Evolutionary conservation across 2,797 vertebrate genomes (phyloP).

Genomic region (Caiman crocodilus): DNA sequence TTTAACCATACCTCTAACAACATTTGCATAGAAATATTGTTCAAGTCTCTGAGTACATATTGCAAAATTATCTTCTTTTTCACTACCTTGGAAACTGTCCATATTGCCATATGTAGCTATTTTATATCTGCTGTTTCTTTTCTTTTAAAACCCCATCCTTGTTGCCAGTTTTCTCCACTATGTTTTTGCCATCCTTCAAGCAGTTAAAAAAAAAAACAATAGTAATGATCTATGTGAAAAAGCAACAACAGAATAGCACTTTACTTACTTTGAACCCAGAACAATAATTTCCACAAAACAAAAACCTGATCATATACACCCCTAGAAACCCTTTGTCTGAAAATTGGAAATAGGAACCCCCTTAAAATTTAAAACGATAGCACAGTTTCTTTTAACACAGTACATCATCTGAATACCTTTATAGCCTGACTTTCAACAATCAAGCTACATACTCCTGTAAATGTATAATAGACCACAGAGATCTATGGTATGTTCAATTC

Average conservation of each 20-base stretch:
- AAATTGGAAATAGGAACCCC: not conserved
- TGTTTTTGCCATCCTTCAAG: not conserved
- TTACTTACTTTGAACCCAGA: not conserved
- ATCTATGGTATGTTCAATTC: not conserved
- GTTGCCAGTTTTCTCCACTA: not conserved
- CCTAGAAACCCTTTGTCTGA: too few species aligned
- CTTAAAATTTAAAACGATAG: not conserved
- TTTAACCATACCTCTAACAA: not conserved
- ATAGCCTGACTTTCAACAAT: not conserved
- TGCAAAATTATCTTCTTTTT: not conserved
- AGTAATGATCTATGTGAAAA: not conserved
- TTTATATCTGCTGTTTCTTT: not conserved
- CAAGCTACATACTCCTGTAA: conserved; percentile 24
- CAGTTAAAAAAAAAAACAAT: not conserved
- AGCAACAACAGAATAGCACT: not conserved
- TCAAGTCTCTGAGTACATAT: not conserved
- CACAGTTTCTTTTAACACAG: not conserved
- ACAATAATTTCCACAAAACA: not conserved
- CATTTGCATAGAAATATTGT: not conserved
- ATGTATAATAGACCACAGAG: not conserved
- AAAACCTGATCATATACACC: not conserved
- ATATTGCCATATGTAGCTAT: not conserved
- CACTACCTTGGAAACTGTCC: not conserved
- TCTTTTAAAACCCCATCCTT: not conserved
- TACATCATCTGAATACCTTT: not conserved